These are phyloP conservation scores for Leptopilina drosophilae DNA, from an alignment of 2,888 invertebrate genomes.

Conservation along the genomic window DNA sequence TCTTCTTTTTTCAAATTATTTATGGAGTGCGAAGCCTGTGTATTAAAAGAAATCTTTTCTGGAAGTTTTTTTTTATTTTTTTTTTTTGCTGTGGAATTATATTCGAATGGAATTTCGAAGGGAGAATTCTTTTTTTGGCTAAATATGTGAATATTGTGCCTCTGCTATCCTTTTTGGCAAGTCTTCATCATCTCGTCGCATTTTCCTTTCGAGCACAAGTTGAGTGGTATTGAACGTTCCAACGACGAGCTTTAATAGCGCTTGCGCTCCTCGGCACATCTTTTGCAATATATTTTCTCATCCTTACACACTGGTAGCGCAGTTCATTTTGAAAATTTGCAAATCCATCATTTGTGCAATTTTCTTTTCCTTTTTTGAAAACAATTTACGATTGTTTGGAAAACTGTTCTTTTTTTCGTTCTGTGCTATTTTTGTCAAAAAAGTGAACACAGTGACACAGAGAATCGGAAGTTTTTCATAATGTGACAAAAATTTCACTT, in stretches of 20 bases:
- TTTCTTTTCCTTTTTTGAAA: not conserved
- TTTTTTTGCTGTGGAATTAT: no score
- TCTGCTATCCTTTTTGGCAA: conserved; percentile 21
- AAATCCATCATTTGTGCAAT: not conserved
- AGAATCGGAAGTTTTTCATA: not conserved
- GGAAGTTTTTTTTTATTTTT: no score
- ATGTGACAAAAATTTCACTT: not conserved
- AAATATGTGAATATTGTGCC: no score
- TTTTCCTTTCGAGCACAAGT: conserved; percentile 41
- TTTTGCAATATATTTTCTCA: conserved; percentile 35
- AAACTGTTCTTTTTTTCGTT: not conserved
- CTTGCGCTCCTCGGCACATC: conserved; percentile 55
- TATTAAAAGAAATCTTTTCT: no score
- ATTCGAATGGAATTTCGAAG: no score
- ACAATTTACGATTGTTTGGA: not conserved
- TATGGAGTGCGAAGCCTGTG: no score
- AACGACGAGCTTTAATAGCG: conserved; percentile 46
- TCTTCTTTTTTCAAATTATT: no score
- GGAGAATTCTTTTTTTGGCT: no score
- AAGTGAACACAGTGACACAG: not conserved
- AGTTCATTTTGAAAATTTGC: conserved; percentile 37
- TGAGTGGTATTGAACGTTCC: conserved; percentile 57
- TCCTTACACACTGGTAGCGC: conserved; percentile 40
- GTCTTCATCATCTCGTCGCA: conserved; percentile 33
- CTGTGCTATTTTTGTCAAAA: not conserved